Conservation (phyloP, 2,113 vertebrate species). For the Hippocampus zosterae region DNA sequence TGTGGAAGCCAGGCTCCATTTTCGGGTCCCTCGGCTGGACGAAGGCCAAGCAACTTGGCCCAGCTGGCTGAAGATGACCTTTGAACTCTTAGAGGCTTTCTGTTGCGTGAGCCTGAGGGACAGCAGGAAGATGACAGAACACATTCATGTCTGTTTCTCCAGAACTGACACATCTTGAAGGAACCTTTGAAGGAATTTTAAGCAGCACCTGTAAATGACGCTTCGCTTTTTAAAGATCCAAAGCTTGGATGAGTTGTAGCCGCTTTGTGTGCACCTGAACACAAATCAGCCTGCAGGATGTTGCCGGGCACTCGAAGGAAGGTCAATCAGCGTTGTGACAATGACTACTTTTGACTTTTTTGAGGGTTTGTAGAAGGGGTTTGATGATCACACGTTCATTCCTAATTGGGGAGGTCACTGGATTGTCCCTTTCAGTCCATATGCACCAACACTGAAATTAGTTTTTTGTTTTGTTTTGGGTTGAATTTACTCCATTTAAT, state of each 20-base stretch:
- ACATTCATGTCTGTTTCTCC: slow-evolving; percentile 6
- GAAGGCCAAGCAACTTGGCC: slow-evolving; percentile 74
- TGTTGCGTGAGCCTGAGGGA: slow-evolving; percentile 21
- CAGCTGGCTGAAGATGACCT: slow-evolving; percentile 86
- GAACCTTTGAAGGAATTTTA: slow-evolving; percentile 27
- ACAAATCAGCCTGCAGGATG: slow-evolving; percentile 24
- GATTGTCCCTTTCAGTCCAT: slow-evolving; percentile 52
- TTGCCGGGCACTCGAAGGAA: slow-evolving; percentile 27
- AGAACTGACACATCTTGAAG: slow-evolving; percentile 19
- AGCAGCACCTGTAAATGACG: slow-evolving; percentile 29
- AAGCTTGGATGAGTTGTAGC: background rate
- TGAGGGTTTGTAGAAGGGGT: slow-evolving; percentile 45
- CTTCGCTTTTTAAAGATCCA: slow-evolving; percentile 18
- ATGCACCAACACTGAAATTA: slow-evolving; percentile 11
- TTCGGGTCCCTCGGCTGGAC: slow-evolving; percentile 49
- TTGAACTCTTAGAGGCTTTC: slow-evolving; percentile 56
- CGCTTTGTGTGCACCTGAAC: slow-evolving; percentile 23
- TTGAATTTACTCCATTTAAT: no score
- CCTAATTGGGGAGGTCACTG: slow-evolving; percentile 72
- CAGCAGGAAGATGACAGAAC: slow-evolving; percentile 27
- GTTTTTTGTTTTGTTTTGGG: no score
- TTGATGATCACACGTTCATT: slow-evolving; percentile 63
- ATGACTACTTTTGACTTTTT: slow-evolving; percentile 49
- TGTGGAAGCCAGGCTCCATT: slow-evolving; percentile 32
- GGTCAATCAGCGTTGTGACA: slow-evolving; percentile 22